A percentile compares a stretch with the other conserved stretches of the same genome.
Conservation (phyloP, 2,113 vertebrate genomes). For the Nanorana parkeri region DNA sequence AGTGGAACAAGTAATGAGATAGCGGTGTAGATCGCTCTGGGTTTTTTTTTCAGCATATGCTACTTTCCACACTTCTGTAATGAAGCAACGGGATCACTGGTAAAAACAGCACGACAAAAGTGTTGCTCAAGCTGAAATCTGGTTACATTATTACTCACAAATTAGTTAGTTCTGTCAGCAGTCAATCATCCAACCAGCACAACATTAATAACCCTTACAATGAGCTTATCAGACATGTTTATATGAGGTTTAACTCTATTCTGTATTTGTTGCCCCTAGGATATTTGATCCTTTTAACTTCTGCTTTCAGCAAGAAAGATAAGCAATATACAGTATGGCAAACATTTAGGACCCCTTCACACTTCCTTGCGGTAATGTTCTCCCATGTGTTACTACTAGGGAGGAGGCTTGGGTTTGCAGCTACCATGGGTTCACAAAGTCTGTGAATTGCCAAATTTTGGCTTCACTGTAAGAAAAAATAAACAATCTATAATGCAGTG, state of each 20-base stretch:
- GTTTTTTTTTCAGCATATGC: constrained; percentile 11
- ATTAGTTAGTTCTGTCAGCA: constrained; percentile 29
- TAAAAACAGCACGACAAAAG: constrained; percentile 25
- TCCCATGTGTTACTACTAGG: too few relatives aligned
- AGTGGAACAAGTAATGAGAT: constrained; percentile 25
- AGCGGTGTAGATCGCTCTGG: constrained; percentile 8
- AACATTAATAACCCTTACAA: background rate
- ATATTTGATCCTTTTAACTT: too few relatives aligned
- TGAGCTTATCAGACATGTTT: background rate
- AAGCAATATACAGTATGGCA: too few relatives aligned
- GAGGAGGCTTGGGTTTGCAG: too few relatives aligned
- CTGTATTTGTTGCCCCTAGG: too few relatives aligned
- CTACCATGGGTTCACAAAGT: background rate
- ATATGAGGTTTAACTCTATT: too few relatives aligned
- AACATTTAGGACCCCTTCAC: too few relatives aligned
- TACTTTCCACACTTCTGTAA: constrained; percentile 27
- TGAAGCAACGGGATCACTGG: constrained; percentile 34
- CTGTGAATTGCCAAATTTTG: too few relatives aligned
- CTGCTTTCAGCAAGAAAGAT: too few relatives aligned
- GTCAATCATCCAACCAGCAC: constrained; percentile 7
- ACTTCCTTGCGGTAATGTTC: too few relatives aligned
- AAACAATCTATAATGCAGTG: background rate
- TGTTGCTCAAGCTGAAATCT: constrained; percentile 28
- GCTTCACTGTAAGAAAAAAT: background rate
- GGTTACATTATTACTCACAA: constrained; percentile 23